Evolutionary conservation across 2,113 vertebrate species (phyloP).

Genomic region (Barbus barbus): DNA sequence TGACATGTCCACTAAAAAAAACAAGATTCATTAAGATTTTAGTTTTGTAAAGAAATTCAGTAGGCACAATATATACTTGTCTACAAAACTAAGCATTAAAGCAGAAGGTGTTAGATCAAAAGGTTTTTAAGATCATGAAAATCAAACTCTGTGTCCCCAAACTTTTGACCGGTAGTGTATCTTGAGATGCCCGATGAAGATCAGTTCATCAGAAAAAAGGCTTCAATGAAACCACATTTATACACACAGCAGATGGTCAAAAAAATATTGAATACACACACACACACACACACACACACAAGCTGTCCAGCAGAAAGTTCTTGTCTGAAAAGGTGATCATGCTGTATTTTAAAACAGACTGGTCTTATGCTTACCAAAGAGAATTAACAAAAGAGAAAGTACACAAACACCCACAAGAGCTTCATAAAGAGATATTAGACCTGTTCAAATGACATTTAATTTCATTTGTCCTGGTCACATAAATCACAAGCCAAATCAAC

Average conservation of each 20-base stretch:
- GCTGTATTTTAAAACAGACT: constrained; percentile 24
- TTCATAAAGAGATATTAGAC: constrained; percentile 9
- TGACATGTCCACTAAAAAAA: background rate
- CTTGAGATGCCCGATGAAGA: background rate
- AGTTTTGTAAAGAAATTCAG: background rate
- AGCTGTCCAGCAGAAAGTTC: constrained; percentile 50
- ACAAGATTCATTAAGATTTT: background rate
- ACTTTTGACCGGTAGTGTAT: constrained; percentile 14
- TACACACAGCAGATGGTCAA: constrained; percentile 23
- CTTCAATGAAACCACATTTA: constrained; percentile 2
- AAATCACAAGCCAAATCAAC: constrained; percentile 10
- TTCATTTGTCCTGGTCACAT: background rate
- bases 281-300: constrained; percentile 8
- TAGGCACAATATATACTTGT: background rate
- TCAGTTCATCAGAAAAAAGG: background rate
- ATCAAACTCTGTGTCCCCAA: background rate
- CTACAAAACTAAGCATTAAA: too few relatives aligned
- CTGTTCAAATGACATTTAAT: constrained; percentile 9
- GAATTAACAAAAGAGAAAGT: constrained; percentile 4
- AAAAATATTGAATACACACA: background rate
- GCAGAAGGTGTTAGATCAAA: background rate
- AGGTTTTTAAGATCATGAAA: background rate
- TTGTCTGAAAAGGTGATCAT: constrained; percentile 5
- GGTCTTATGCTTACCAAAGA: background rate
- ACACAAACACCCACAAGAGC: constrained; percentile 6